Percentiles rank a stretch among this genome's conserved stretches.
These are phyloP conservation scores for Cricetomys ansorgei DNA, from an alignment of 2,113 vertebrate species.

Conservation along the genomic window DNA sequence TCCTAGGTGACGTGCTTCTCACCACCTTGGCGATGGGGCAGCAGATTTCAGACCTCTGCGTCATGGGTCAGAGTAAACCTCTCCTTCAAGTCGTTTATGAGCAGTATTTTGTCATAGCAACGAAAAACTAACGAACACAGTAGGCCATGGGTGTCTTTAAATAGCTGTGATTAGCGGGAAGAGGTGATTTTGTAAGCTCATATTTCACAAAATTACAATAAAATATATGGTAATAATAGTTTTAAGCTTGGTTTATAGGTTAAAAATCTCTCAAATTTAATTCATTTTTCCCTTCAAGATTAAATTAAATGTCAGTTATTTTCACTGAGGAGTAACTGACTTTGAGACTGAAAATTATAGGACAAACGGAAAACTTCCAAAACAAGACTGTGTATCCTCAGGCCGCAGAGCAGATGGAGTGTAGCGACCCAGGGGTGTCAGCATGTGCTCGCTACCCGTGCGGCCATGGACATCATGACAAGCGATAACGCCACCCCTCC, in stretches of 20 bases:
- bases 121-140: neutral
- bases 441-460: neutral
- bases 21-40: neutral
- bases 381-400: neutral
- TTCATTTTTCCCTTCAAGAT: constrained; percentile 28
- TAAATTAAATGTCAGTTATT: constrained; percentile 24
- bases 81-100: neutral
- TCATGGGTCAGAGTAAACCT: neutral
- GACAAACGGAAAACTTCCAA: constrained; percentile 3
- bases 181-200: constrained; percentile 42
- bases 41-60: neutral
- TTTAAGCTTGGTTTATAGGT: constrained; percentile 9
- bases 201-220: constrained; percentile 15
- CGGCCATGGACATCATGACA: neutral
- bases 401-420: neutral
- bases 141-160: neutral
- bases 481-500: neutral
- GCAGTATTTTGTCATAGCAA: neutral
- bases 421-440: neutral
- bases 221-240: neutral
- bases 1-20: no score
- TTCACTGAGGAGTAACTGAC: constrained; percentile 2
- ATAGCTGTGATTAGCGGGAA: neutral
- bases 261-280: neutral
- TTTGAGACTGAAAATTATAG: constrained; percentile 13